Evolutionary conservation across 2,888 invertebrate genomes (phyloP).

Genomic region (Meteorus colon): DNA sequence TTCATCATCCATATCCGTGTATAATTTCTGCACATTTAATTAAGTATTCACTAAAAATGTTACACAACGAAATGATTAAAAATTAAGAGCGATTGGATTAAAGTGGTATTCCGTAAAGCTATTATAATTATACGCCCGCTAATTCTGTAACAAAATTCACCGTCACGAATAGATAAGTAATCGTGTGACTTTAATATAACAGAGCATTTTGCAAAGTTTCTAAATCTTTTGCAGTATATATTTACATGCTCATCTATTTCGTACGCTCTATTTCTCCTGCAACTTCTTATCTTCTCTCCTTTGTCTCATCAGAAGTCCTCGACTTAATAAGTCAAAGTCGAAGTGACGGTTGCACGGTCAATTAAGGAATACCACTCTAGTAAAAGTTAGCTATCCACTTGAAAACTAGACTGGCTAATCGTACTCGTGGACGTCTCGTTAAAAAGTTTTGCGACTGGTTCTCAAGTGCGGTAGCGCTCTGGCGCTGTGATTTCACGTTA

Average conservation of each 20-base stretch:
- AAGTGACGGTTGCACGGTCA: slow-evolving; percentile 16
- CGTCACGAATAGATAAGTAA: slow-evolving; percentile 47
- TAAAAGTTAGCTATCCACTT: slow-evolving; percentile 43
- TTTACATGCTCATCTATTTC: neutral
- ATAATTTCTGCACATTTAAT: too few species aligned
- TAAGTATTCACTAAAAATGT: neutral
- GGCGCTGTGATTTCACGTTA: slow-evolving; percentile 11
- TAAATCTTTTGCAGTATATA: neutral
- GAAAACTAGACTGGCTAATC: slow-evolving; percentile 51
- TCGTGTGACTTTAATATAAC: slow-evolving; percentile 36
- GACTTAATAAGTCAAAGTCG: slow-evolving; percentile 38
- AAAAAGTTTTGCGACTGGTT: slow-evolving; percentile 45
- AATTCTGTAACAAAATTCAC: slow-evolving; percentile 42
- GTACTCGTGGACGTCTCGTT: slow-evolving; percentile 51
- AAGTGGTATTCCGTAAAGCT: neutral
- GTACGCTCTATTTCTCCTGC: neutral
- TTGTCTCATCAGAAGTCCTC: slow-evolving; percentile 17
- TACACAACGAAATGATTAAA: neutral
- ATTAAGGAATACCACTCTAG: slow-evolving; percentile 25
- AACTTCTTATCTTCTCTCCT: neutral
- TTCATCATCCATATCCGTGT: too few species aligned
- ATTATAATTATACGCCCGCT: neutral
- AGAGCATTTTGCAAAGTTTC: slow-evolving; percentile 7
- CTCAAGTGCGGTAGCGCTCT: slow-evolving; percentile 28
- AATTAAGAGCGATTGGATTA: neutral